Percentiles rank a stretch among this genome's conserved stretches.
phyloP scores from a whole-genome alignment of 1,140 invertebrate genomes.

The Dolichoris vasculosae region DNA sequence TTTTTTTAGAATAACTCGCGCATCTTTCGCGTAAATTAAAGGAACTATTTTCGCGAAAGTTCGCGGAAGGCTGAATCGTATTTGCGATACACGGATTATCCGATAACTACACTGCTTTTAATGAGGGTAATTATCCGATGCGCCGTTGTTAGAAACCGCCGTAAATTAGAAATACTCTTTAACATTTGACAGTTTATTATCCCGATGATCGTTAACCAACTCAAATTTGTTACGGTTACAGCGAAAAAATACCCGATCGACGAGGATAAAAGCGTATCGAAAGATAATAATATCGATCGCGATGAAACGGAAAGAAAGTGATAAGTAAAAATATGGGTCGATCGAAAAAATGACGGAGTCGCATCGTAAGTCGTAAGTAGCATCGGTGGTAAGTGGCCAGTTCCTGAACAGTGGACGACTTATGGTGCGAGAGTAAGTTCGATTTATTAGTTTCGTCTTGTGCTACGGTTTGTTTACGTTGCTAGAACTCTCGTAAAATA shows the following conservation, averaged over 20 bases:
- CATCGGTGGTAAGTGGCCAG: conserved; percentile 55
- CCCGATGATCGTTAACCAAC: too few species aligned
- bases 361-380: conserved; percentile 22
- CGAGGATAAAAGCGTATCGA: too few species aligned
- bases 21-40: too few species aligned
- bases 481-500: conserved; percentile 42
- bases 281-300: neutral
- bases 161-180: too few species aligned
- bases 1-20: too few species aligned
- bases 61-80: neutral
- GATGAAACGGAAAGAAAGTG: conserved; percentile 1
- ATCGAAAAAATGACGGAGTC: conserved; percentile 31
- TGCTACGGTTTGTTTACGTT: conserved; percentile 60
- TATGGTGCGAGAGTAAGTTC: conserved; percentile 35
- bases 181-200: too few species aligned
- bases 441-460: conserved; percentile 62
- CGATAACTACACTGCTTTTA: neutral
- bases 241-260: too few species aligned
- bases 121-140: too few species aligned
- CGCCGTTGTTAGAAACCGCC: too few species aligned
- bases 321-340: neutral
- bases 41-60: neutral
- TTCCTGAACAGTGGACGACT: conserved; percentile 60
- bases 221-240: too few species aligned
- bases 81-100: neutral